Evolutionary conservation across 2,888 invertebrate genomes (phyloP).

Genomic region (Eulithis testata): DNA sequence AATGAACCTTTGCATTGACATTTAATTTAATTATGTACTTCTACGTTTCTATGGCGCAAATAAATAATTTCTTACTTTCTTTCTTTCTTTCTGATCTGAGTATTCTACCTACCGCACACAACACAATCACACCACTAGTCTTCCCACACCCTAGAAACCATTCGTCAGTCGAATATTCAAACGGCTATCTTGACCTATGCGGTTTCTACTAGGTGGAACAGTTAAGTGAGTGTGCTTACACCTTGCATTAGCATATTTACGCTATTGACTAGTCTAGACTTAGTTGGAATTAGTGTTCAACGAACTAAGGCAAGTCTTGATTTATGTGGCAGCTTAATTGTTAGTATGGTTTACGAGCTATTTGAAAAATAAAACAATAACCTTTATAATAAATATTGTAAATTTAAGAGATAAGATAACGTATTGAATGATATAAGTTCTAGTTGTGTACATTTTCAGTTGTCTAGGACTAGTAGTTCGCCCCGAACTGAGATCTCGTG

Average conservation of each 20-base stretch:
- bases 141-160: neutral
- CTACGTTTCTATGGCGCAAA: no score
- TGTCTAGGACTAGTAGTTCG: no score
- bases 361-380: slow-evolving; percentile 23
- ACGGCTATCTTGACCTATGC: slow-evolving; percentile 43
- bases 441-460: no score
- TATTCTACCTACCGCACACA: neutral
- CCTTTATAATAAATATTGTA: no score
- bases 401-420: no score
- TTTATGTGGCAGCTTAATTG: slow-evolving; percentile 51
- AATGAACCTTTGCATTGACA: no score
- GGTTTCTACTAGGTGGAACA: slow-evolving; percentile 44
- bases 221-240: slow-evolving; percentile 53
- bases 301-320: slow-evolving; percentile 57
- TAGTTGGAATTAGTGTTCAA: slow-evolving; percentile 63
- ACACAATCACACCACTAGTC: neutral
- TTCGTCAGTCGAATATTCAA: slow-evolving; percentile 20
- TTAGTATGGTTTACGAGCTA: slow-evolving; percentile 36
- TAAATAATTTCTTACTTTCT: no score
- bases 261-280: slow-evolving; percentile 73
- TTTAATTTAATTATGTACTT: no score
- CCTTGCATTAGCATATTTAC: slow-evolving; percentile 65
- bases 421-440: no score
- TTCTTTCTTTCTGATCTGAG: no score
- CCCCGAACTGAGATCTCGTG: no score